These are phyloP conservation scores for Osmerus eperlanus DNA, from an alignment of 2,113 vertebrate genomes.

Conservation along the genomic window DNA sequence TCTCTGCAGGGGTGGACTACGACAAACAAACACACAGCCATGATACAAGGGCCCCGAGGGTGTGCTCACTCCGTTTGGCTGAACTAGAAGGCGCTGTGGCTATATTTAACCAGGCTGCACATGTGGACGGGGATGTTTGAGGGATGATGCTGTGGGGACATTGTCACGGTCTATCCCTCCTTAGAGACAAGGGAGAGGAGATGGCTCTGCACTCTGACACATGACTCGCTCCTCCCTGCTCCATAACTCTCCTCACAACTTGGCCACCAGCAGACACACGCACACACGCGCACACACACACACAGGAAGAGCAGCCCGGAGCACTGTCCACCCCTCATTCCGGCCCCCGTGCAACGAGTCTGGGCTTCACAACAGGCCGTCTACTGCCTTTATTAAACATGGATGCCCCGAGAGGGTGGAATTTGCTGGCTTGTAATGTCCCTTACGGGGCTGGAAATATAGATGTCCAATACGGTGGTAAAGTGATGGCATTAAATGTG, in stretches of 20 bases:
- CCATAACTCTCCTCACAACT: constrained; percentile 24
- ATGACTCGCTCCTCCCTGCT: constrained; percentile 9
- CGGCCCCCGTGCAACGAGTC: constrained; percentile 44
- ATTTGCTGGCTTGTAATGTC: too few relatives aligned
- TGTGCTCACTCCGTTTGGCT: constrained; percentile 32
- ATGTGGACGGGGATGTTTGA: constrained; percentile 35
- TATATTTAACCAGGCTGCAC: constrained; percentile 54
- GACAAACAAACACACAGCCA: neutral
- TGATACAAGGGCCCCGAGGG: too few relatives aligned
- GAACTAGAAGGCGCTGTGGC: constrained; percentile 47
- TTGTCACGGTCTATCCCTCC: constrained; percentile 28
- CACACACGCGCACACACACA: constrained; percentile 48
- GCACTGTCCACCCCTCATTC: constrained; percentile 23
- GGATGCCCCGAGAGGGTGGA: too few relatives aligned
- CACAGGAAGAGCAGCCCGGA: constrained; percentile 47
- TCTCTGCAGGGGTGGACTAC: neutral
- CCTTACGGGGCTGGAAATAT: too few relatives aligned
- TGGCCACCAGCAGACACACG: constrained; percentile 48
- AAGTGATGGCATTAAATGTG: too few relatives aligned
- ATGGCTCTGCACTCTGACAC: constrained; percentile 20
- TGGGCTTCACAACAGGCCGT: constrained; percentile 31
- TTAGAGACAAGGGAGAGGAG: constrained; percentile 23
- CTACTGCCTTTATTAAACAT: constrained; percentile 27
- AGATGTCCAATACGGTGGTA: too few relatives aligned
- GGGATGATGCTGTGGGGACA: constrained; percentile 43